Conservation (phyloP, 1,140 invertebrate species). For the Drosophila sp. region DNA sequence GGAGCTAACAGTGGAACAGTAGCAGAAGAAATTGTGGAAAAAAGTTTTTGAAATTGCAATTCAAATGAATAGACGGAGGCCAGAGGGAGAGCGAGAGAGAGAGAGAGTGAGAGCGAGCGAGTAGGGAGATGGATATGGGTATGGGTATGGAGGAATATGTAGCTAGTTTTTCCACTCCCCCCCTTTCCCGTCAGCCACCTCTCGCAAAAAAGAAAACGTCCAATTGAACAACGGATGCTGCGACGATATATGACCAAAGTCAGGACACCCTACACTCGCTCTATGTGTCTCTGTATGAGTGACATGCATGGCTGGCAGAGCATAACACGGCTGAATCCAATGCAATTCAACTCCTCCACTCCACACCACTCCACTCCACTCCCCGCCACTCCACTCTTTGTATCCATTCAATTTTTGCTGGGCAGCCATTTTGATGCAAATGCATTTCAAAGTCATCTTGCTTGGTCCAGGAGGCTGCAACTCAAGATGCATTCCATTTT, state of each 20-base stretch:
- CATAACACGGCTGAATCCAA: conserved; percentile 28
- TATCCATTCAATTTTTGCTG: conserved; percentile 7
- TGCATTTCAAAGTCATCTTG: conserved; percentile 61
- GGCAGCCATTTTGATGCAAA: conserved; percentile 70
- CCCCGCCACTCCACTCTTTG: conserved; percentile 7
- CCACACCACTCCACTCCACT: neutral
- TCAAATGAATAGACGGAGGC: conserved; percentile 69
- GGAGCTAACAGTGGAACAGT: conserved; percentile 20
- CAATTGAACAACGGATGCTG: conserved; percentile 74
- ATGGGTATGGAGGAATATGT: conserved; percentile 2
- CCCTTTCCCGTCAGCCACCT: conserved; percentile 8
- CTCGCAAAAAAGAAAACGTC: conserved; percentile 46
- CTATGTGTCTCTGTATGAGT: conserved; percentile 33
- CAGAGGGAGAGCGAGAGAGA: neutral
- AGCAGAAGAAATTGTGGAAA: conserved; percentile 68
- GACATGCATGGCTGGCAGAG: conserved; percentile 67
- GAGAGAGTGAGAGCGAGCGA: neutral
- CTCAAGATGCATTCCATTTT: conserved; percentile 26
- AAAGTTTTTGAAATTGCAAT: conserved; percentile 78
- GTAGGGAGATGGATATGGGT: neutral
- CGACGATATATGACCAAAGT: conserved; percentile 63
- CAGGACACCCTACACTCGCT: conserved; percentile 36
- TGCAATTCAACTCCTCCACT: conserved; percentile 1
- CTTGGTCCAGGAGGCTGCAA: conserved; percentile 14
- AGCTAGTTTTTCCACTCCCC: neutral